Evolutionary conservation across 2,888 invertebrate genomes (phyloP).

Genomic region (Byasa hedistus): DNA sequence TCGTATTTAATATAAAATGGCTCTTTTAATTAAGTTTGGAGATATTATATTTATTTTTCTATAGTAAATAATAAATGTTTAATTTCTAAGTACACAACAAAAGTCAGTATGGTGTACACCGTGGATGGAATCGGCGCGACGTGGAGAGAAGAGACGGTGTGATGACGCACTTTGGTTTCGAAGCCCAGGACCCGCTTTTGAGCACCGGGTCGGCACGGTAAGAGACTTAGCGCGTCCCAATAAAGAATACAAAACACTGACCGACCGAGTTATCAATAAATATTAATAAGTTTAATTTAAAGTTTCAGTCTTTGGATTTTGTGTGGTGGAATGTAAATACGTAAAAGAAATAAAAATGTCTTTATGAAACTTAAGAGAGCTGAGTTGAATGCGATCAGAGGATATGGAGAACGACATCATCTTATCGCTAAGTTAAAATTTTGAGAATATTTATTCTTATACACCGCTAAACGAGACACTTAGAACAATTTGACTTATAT

Average conservation of each 20-base stretch:
- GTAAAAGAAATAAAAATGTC: not conserved
- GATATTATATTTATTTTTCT: not conserved
- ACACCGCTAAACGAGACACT: constrained; percentile 4
- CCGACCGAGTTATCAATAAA: constrained; percentile 27
- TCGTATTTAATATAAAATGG: constrained; percentile 9
- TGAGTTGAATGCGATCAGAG: constrained; percentile 7
- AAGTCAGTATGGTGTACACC: not conserved
- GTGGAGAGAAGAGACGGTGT: not conserved
- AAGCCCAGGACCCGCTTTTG: too few species aligned
- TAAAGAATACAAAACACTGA: constrained; percentile 32
- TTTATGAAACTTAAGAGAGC: constrained; percentile 34
- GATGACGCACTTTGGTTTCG: not conserved
- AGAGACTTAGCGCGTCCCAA: not conserved
- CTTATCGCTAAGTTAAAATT: constrained; percentile 8
- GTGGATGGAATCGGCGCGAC: not conserved
- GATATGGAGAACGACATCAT: constrained; percentile 4
- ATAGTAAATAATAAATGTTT: not conserved
- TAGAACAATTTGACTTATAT: not conserved
- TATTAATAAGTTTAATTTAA: constrained; percentile 15
- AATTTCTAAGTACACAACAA: constrained; percentile 15
- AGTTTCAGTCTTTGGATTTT: constrained; percentile 53
- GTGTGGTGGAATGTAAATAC: constrained; percentile 53
- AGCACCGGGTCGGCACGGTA: too few species aligned
- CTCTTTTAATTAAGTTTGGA: not conserved
- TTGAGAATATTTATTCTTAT: not conserved